Evolutionary conservation across 2,888 invertebrate genomes (phyloP), one percentile per base, ranked within the genome.

Genomic region (Nemurella pictetii): DNA sequence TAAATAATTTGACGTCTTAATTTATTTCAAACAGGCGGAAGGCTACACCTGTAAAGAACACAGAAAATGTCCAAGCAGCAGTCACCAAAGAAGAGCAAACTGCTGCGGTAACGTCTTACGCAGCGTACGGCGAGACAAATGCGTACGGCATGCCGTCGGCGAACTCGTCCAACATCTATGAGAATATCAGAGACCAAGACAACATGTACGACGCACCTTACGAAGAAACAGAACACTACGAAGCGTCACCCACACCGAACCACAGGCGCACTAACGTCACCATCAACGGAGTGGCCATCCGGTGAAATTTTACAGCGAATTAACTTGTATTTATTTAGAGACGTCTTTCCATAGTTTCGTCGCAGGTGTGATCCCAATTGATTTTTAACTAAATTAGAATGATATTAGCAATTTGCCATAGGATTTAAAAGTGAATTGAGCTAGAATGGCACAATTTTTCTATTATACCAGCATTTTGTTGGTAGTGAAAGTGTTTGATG

Each of bases 61-160:
- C 96, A 0, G 96, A 96, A 89, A 97, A 97, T 89, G 94, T 97
- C 75, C 96, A 96, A 91, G 96, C 95, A 0, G 96, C 96, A 0
- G 96, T 96, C 88, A 92, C 95, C 25, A 96, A 96, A 89, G 96
- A 96, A 89, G 96, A 96, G 89, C 94, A 96, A 88, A 96, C 94
- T 89, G 96, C 96, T 0, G 96, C 96, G 0, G 96, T 96, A 0
- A 96, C 96, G 96, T 96, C 96, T 83, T 97, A 96, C 89, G 95
- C 96, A 28, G 96, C 95, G 0, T 90, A 96, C 0, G 96, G 95
- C 89, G 96, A 96, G 87, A 92, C 92, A 4, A 94, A 94, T 87
- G 86, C 88, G 55, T 86, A 88, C 83, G 92, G 92, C 0, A 90
- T 92, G 26, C 78, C 78, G 29, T 75, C 75, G 7, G 5, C 29